A percentile compares a stretch with the other conserved stretches of the same genome.
Conservation (phyloP, 1,140 invertebrate genomes). For the Macrotrachela quadricornifera region DNA sequence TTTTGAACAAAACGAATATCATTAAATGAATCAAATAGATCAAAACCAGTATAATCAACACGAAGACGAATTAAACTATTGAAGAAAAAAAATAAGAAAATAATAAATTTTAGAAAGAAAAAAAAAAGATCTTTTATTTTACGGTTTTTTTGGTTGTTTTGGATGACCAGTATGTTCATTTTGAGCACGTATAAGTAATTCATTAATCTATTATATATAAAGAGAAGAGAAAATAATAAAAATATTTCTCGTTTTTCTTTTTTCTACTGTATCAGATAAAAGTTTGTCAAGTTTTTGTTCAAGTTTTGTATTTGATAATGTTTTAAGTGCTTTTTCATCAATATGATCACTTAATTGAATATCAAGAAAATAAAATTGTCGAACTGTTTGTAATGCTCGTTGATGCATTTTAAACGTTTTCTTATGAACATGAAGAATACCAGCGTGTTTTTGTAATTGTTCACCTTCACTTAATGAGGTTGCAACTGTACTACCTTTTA, state of each 20-base stretch:
- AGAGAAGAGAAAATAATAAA: not conserved
- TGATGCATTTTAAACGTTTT: constrained; percentile 45
- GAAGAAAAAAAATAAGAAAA: too few species aligned
- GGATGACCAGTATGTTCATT: constrained; percentile 28
- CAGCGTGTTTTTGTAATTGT: constrained; percentile 58
- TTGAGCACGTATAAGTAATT: too few species aligned
- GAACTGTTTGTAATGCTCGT: constrained; percentile 56
- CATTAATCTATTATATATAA: constrained; percentile 13
- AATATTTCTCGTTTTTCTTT: too few species aligned
- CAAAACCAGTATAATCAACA: constrained; percentile 4
- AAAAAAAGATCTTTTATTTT: too few species aligned
- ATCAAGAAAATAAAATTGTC: constrained; percentile 46
- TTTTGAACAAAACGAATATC: constrained; percentile 46
- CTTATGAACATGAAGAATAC: constrained; percentile 45
- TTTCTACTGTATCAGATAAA: constrained; percentile 23
- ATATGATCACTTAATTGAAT: constrained; percentile 27
- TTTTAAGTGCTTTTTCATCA: constrained; percentile 24
- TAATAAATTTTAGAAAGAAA: too few species aligned
- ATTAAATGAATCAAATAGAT: not conserved
- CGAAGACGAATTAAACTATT: not conserved
- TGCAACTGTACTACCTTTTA: constrained; percentile 52
- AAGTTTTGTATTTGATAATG: constrained; percentile 12
- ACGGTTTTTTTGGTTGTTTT: constrained; percentile 25
- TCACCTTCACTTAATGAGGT: constrained; percentile 77
- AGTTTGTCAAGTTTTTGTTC: constrained; percentile 23